phyloP scores from a whole-genome alignment of 2,888 invertebrate genomes.

The Drosophila mimica region DNA sequence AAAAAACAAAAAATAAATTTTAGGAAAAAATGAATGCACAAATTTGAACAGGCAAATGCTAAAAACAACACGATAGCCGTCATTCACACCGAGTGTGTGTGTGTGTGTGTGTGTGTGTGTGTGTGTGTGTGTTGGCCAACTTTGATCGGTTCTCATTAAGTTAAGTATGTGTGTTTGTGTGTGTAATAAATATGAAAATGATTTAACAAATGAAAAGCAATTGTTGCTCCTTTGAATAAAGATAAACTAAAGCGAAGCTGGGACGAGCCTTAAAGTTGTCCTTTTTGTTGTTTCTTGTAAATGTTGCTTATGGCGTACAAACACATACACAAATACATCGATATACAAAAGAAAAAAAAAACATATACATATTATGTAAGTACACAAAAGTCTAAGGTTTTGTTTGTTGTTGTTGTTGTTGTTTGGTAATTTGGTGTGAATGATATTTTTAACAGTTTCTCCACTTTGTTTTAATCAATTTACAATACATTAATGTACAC shows the following conservation, averaged over 20 bases:
- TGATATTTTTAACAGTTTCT: slow-evolving; percentile 56
- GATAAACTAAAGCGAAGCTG: slow-evolving; percentile 31
- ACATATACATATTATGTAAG: slow-evolving; percentile 39
- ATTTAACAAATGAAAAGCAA: slow-evolving; percentile 56
- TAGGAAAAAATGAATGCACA: slow-evolving; percentile 39
- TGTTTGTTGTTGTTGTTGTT: slow-evolving; percentile 28
- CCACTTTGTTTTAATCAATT: slow-evolving; percentile 39
- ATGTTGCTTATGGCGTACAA: slow-evolving; percentile 21
- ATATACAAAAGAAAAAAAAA: slow-evolving; percentile 15
- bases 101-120: slow-evolving; percentile 18
- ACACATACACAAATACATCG: slow-evolving; percentile 30
- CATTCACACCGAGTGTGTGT: slow-evolving; percentile 48
- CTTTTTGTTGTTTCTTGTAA: slow-evolving; percentile 33
- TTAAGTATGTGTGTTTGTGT: slow-evolving; percentile 19
- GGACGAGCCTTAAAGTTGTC: slow-evolving; percentile 24
- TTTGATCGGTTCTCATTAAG: slow-evolving; percentile 41
- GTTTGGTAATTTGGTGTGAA: slow-evolving; percentile 66
- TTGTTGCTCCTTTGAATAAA: slow-evolving; percentile 31
- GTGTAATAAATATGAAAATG: slow-evolving; percentile 53
- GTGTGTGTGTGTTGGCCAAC: slow-evolving; percentile 19
- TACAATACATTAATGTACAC: slow-evolving; percentile 75
- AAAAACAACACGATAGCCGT: slow-evolving; percentile 40
- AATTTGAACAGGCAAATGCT: slow-evolving; percentile 45
- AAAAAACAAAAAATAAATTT: slow-evolving; percentile 20
- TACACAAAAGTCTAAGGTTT: slow-evolving; percentile 46